Base-by-base conservation (phyloP, 2,888 invertebrate genomes). In the Augochlorella aurata region DNA sequence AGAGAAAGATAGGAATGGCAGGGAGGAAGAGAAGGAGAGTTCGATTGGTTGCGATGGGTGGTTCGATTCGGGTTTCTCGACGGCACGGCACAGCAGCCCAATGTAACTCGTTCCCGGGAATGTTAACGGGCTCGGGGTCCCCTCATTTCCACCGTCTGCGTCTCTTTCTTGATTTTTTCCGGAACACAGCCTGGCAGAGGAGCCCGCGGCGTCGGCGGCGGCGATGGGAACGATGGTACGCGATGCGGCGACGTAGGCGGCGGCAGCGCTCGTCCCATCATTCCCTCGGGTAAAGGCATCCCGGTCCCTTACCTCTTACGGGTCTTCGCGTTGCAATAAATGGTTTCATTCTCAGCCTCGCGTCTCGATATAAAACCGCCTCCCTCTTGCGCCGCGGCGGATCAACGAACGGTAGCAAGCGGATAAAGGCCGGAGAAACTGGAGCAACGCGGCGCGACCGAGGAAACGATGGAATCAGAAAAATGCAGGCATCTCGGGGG, bases 401-500 rank as follows among this genome's bases (percentile, higher is more conserved):
- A 77, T 84, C 75, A 77, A 45, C 52, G 44, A 65, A 29, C 61
- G 61, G 49, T 12, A 29, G 58, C 16, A 68, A 61, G 76, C 76
- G 85, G 82, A 83, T 61, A 81, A 50, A 47, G 47, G 44, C 80
- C 38, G 84, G 83, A 85, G 84, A 89, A 90, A 89, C 86, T 88
- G 80, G 87, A 88, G 86, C 86, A 89, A 82, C 87, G 88, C 81
- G 79, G 78, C 68, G 75, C 83, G 77, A 81, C 74, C 74, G 78
- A 76, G 21, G 85, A 81, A 86, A 80, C 90, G 87, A 88, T 87
- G 90, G 86, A 92, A 92, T 92, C 91, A 89, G 90, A 91, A 92
- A 91, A 92, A 91, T 91, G 91, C 91, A 85, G 88, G 87, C 88
- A 90, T 92, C 92, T 92, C 92, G 84, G 88, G 92, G 92, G 92